These are phyloP conservation scores for Premnoplex brunnescens DNA, from an alignment of 2,797 vertebrate species.

Conservation along the genomic window DNA sequence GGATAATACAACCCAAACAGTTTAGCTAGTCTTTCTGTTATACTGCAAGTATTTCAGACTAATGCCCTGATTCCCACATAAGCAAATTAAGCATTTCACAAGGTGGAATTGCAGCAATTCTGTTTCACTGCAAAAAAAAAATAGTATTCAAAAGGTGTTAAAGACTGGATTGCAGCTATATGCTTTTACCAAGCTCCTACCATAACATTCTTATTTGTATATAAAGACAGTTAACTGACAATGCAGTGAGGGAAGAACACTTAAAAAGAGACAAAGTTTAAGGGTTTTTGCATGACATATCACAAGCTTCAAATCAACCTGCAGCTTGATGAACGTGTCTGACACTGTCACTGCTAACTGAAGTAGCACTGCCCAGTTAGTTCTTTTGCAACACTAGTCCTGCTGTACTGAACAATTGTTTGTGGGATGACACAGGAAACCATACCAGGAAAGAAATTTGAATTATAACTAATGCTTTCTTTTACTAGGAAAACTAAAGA, in stretches of 20 bases:
- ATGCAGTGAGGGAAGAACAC: background rate
- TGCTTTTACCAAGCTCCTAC: background rate
- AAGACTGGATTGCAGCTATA: background rate
- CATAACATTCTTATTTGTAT: background rate
- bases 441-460: background rate
- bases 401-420: background rate
- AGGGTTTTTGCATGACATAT: background rate
- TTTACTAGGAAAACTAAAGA: background rate
- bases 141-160: background rate
- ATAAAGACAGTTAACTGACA: background rate
- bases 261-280: background rate
- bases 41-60: background rate
- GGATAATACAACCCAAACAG: constrained; percentile 10
- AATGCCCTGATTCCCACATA: constrained; percentile 4
- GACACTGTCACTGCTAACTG: background rate
- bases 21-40: background rate
- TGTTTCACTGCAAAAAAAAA: background rate
- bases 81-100: background rate
- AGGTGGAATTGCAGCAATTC: background rate
- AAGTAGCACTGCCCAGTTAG: background rate
- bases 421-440: background rate
- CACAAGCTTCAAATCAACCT: background rate
- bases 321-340: background rate
- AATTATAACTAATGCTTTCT: background rate
- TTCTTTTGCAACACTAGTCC: background rate